Conservation (phyloP, 2,888 invertebrate species). For the Auanema freiburgensis region DNA sequence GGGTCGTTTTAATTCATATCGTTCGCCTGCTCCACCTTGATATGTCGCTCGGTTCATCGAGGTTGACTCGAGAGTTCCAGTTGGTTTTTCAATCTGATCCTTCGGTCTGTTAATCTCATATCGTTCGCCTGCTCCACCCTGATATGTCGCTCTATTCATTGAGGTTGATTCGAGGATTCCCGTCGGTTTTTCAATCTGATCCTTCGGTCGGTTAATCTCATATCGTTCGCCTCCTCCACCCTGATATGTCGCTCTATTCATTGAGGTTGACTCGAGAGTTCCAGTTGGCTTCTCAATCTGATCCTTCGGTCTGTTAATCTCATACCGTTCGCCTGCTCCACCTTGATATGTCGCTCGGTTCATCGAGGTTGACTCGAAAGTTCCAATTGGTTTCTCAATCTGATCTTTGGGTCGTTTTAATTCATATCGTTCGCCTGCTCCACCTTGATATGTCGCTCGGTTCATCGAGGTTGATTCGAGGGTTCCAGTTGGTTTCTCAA, state of each 20-base stretch:
- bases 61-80: slow-evolving; percentile 2
- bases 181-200: slow-evolving; percentile 2
- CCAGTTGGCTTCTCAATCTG: slow-evolving; percentile 1
- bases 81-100: slow-evolving; percentile 6
- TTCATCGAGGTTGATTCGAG: slow-evolving; percentile 6
- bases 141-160: slow-evolving; percentile 1
- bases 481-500: slow-evolving; percentile 2
- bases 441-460: slow-evolving; percentile 4
- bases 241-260: background rate
- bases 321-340: slow-evolving; percentile 2
- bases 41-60: slow-evolving; percentile 1
- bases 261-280: background rate
- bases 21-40: slow-evolving; percentile 6
- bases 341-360: slow-evolving; percentile 7
- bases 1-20: background rate
- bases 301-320: slow-evolving; percentile 1
- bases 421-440: background rate
- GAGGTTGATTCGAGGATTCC: background rate
- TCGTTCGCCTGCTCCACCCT: slow-evolving; percentile 5
- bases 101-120: slow-evolving; percentile 6
- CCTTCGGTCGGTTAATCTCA: background rate
- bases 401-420: slow-evolving; percentile 8
- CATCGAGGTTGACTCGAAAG: background rate
- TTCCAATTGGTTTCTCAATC: slow-evolving; percentile 2
- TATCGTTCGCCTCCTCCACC: slow-evolving; percentile 4